A percentile compares a stretch with the other conserved stretches of the same genome.
phyloP scores from a whole-genome alignment of 2,888 invertebrate genomes.

The Bhutanitis thaidina region DNA sequence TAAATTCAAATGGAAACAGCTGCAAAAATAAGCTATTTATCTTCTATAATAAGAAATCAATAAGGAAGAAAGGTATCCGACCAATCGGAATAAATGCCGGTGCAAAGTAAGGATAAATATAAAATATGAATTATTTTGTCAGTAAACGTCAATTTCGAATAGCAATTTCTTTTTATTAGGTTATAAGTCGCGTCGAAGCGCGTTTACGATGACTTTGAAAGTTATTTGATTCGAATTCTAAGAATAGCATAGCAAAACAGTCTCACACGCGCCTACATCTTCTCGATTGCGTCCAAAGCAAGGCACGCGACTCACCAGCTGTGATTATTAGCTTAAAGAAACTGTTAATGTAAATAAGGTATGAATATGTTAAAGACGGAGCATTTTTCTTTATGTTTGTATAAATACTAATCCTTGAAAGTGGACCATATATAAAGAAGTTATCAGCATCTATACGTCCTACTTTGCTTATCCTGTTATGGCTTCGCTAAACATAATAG shows the following conservation, averaged over 20 bases:
- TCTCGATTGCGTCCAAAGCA: not conserved
- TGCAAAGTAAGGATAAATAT: constrained; percentile 18
- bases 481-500: too few species aligned
- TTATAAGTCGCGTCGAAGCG: constrained; percentile 52
- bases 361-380: too few species aligned
- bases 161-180: constrained; percentile 51
- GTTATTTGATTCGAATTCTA: constrained; percentile 64
- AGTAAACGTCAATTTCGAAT: constrained; percentile 42
- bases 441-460: too few species aligned
- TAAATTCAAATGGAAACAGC: too few species aligned
- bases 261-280: not conserved
- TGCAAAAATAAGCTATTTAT: constrained; percentile 14
- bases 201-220: constrained; percentile 56
- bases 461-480: too few species aligned
- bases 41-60: constrained; percentile 16
- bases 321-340: too few species aligned
- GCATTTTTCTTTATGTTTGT: too few species aligned
- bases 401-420: too few species aligned
- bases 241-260: constrained; percentile 38
- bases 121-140: constrained; percentile 31
- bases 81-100: constrained; percentile 3
- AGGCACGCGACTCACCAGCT: too few species aligned
- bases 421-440: too few species aligned
- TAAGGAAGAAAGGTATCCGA: constrained; percentile 7
- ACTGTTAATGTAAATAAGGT: too few species aligned